Conservation (phyloP, 1,140 invertebrate genomes). For the Nebria ingens region DNA sequence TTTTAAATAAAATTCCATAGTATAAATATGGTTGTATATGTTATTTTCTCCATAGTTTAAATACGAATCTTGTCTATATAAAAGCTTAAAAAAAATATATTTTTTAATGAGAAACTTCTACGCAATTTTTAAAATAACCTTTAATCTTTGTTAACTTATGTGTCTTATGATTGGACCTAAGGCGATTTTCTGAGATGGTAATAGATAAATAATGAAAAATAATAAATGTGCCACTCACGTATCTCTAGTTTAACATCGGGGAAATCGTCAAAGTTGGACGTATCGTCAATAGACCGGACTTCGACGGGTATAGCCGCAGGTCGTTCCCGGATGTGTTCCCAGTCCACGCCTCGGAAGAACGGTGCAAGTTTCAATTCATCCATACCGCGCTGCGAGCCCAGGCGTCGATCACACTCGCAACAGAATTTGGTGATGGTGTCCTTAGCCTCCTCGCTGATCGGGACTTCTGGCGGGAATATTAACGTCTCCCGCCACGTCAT, state of each 20-base stretch:
- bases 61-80: too few species aligned
- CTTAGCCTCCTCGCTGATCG: slow-evolving; percentile 89
- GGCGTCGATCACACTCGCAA: slow-evolving; percentile 81
- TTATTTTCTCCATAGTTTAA: too few species aligned
- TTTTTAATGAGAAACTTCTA: too few species aligned
- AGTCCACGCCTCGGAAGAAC: slow-evolving; percentile 90
- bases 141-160: too few species aligned
- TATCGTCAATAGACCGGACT: slow-evolving; percentile 90
- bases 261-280: slow-evolving; percentile 99
- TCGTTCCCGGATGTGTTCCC: slow-evolving; percentile 92
- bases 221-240: slow-evolving; percentile 58
- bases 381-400: slow-evolving; percentile 83
- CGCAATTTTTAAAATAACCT: too few species aligned
- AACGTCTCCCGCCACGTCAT: slow-evolving; percentile 99
- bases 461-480: slow-evolving; percentile 96
- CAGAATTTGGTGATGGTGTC: slow-evolving; percentile 85
- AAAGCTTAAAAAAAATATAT: too few species aligned
- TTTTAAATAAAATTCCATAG: background rate
- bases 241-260: slow-evolving; percentile 98
- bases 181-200: too few species aligned
- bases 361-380: slow-evolving; percentile 77
- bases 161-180: too few species aligned
- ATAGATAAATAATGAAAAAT: slow-evolving; percentile 14
- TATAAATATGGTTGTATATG: background rate
- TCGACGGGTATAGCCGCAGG: slow-evolving; percentile 96